These are phyloP conservation scores for Magallana gigas DNA, from an alignment of 1,140 invertebrate species.

Conservation along the genomic window DNA sequence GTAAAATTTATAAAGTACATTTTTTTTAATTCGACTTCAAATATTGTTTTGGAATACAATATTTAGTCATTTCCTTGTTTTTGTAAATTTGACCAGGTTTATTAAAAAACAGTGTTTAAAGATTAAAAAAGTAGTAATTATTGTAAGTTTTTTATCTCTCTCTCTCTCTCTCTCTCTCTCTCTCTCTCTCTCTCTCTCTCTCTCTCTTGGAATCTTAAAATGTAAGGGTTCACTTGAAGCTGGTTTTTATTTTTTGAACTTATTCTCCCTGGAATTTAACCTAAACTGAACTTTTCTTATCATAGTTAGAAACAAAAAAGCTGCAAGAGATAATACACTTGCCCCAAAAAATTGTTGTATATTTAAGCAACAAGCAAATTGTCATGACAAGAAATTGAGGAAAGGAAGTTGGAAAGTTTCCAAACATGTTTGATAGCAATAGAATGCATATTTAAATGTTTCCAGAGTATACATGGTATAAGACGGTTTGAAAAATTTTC, in stretches of 20 bases:
- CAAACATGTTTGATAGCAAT: background rate
- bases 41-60: background rate
- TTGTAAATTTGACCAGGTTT: background rate
- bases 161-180: too few species aligned
- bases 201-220: too few species aligned
- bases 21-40: background rate
- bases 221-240: too few species aligned
- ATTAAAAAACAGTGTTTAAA: background rate
- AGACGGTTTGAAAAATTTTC: background rate
- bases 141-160: too few species aligned
- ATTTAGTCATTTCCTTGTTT: background rate
- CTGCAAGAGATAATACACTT: too few species aligned
- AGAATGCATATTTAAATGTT: background rate
- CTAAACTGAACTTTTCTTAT: background rate
- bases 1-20: background rate
- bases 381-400: background rate
- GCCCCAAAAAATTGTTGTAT: too few species aligned
- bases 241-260: background rate
- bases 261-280: background rate
- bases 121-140: too few species aligned
- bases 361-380: too few species aligned
- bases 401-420: background rate
- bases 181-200: too few species aligned
- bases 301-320: background rate
- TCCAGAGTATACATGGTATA: background rate